These are phyloP conservation scores for Meriones unguiculatus DNA, from an alignment of 2,113 vertebrate genomes.

Conservation along the genomic window DNA sequence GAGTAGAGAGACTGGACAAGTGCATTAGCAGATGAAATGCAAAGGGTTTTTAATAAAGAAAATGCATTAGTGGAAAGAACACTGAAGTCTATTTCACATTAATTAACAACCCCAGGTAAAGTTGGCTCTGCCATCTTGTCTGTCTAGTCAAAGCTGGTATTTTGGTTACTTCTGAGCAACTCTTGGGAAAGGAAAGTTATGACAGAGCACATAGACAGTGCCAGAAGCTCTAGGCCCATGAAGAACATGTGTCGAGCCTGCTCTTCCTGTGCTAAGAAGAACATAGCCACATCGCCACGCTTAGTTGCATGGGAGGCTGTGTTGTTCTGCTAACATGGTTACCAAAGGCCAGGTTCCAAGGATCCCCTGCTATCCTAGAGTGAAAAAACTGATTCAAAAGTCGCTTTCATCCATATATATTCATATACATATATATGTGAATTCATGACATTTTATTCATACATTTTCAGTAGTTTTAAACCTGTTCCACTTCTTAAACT, in stretches of 20 bases:
- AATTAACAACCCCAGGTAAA: background rate
- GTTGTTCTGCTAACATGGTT: background rate
- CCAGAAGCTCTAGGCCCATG: background rate
- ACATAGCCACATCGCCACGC: background rate
- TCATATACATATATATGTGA: background rate
- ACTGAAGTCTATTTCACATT: background rate
- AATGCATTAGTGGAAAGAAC: background rate
- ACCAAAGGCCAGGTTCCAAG: background rate
- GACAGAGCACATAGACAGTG: background rate
- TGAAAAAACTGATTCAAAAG: background rate
- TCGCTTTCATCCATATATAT: background rate
- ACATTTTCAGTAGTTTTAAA: background rate
- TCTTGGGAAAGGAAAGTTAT: background rate
- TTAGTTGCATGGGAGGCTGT: background rate
- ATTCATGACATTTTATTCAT: slow-evolving; percentile 3
- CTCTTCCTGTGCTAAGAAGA: background rate
- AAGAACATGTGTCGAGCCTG: background rate
- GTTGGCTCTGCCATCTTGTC: background rate
- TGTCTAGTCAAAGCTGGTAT: background rate
- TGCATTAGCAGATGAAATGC: background rate
- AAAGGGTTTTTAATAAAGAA: background rate
- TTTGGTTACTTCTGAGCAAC: background rate
- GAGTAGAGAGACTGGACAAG: background rate
- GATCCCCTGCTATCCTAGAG: background rate
- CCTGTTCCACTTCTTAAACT: background rate